Evolutionary conservation across 2,797 vertebrate genomes (phyloP), one percentile per base, ranked within the genome.

Genomic region (Streptopelia turtur): DNA sequence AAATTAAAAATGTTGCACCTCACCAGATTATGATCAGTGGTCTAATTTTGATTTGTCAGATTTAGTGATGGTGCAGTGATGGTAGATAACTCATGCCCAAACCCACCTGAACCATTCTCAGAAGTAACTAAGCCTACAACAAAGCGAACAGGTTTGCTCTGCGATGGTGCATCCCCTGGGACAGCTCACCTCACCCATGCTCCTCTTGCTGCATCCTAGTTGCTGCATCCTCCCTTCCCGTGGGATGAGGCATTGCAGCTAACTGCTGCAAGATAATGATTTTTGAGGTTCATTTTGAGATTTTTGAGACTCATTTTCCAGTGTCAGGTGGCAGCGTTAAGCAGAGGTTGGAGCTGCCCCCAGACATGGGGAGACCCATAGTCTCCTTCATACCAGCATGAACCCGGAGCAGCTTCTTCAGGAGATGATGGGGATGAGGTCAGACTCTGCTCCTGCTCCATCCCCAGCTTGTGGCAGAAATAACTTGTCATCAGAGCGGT

Each of bases 401-500:
- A 93, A 39, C 61, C 22, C 9, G 0, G 41, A 78, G 76, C 18
- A 30, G 60, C n/a, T 85, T 64, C 91, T 77, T 49, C 75, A 78
- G 64, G 76, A 66, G 56, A 22, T 77, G 37, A 60, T 80, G 64
- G 1, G 2, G 37, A 33, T 80, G 81, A 95, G 83, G 61, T 79
- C 86, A 96, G 83, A 11, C 50, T 72, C 85, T 60, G 64, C 71
- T 82, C 57, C 70, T 56, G 33, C 71, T 83, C n/a, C 2, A 1
- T 81, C 47, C 13, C 0, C 61, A 23, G 81, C 77, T 37, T 10
- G 70, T 37, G 60, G 88, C 91, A 96, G 94, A 91, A 95, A 94
- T 95, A 96, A 77, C 64, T 91, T 94, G 89, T 93, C 85, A 79
- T 93, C 56, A 37, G 70, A 72, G 66, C 16, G 1, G 63, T 76